Base-by-base conservation (phyloP, 2,888 invertebrate species). In the Drosophila lacicola region DNA sequence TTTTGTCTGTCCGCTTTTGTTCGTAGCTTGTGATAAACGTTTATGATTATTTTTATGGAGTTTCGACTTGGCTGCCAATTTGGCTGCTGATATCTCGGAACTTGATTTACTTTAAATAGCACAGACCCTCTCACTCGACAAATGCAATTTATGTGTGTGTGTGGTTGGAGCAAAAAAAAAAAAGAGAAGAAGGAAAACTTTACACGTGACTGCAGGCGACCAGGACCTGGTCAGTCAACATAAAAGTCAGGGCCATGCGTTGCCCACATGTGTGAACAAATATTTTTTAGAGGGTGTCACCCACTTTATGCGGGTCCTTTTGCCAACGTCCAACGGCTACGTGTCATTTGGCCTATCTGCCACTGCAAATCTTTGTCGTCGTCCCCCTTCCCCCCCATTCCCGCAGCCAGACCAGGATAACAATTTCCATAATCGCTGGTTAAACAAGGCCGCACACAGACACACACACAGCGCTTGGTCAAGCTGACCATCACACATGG, bases 391-490 rank as follows among this genome's bases (percentile, higher is more conserved):
- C 17, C 17, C 17, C 44, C 58, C 61, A 29, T 29, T 29, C 29
- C 8, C 29, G 29, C 62, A 41, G 55, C 55, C 42, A 46, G 42
- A 51, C 44, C 56, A 25, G 62, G 67, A 71, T 76, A 75, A 83
- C 82, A 76, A 88, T 88, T 86, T 83, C 86, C 86, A 86, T 86
- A 88, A 86, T 86, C 88, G 88, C 55, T 88, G 86, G 83, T 88
- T 86, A 86, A 86, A 86, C 86, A 86, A 88, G 80, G 70, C 55
- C 54, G 51, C 36, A 45, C 50, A 49, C 42, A 61, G 44, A n/a
- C 57, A 73, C 75, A 64, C 69, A 70, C 50, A 1, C 17, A n/a
- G 70, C 63, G 70, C 68, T 58, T 70, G 86, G 77, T 72, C 87
- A 86, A 82, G 60, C 73, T 85, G 82, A 78, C 82, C 82, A 63